phyloP scores from a whole-genome alignment of 2,797 vertebrate genomes.

The Alcedo quadribrachys region DNA sequence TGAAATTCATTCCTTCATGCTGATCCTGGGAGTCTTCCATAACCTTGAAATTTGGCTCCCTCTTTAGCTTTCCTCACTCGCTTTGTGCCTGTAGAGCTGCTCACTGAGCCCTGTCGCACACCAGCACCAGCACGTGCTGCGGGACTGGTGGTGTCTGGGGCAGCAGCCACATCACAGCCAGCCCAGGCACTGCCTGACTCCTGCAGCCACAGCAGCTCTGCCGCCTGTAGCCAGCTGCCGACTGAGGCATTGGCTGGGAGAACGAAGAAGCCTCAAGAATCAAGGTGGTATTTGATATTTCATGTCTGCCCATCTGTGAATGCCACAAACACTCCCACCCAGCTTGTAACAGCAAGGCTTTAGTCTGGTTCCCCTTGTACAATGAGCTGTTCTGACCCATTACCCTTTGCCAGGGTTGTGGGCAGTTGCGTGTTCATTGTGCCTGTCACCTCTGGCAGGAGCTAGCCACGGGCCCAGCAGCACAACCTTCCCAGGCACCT shows the following conservation, averaged over 20 bases:
- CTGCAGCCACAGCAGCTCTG: background rate
- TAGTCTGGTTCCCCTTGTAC: background rate
- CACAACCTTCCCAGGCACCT: fast-evolving
- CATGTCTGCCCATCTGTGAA: fast-evolving
- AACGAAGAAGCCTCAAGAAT: background rate
- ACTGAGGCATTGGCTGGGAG: fast-evolving
- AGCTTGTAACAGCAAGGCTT: background rate
- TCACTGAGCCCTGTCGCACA: fast-evolving
- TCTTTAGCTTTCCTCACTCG: background rate
- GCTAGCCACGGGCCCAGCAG: background rate
- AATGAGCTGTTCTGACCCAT: fast-evolving
- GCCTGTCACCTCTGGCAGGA: background rate
- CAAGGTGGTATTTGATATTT: background rate
- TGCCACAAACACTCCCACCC: fast-evolving
- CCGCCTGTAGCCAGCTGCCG: fast-evolving
- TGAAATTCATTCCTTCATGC: constrained; percentile 15
- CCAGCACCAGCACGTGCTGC: fast-evolving
- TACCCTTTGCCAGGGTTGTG: background rate
- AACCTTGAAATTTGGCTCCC: constrained; percentile 26
- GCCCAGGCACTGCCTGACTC: background rate
- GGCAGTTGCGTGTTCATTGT: background rate
- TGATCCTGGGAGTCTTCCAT: constrained; percentile 33
- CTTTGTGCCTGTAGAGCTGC: fast-evolving
- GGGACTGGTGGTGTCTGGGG: fast-evolving
- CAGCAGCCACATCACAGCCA: fast-evolving